Base-by-base conservation (phyloP, 2,797 vertebrate species). In the Cetoscarus ocellatus region DNA sequence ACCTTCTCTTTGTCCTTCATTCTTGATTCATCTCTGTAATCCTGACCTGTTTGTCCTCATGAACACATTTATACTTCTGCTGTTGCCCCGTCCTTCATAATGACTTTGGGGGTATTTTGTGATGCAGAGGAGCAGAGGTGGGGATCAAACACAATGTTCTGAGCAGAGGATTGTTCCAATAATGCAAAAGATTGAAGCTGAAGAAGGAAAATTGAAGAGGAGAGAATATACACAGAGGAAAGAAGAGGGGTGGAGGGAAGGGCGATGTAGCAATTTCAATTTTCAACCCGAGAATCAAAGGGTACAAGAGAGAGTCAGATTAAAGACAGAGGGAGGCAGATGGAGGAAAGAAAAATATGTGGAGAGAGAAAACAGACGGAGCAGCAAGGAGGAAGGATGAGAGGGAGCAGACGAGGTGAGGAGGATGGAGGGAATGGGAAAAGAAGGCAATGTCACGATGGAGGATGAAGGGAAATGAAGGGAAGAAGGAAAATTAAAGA, bases 281-380 rank as follows among this genome's bases (percentile, higher is more conserved):
- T 61, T 69, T 27, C 43, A 48, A 50, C 58, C 5, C 44, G 47
- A 50, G 75, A 73, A 83, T 78, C 66, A 69, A 83, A 79, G 38
- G 5, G 3, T 67, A 36, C 38, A 45, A 70, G 52, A 34, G 9
- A 8, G 59, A 80, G 38, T 0, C 36, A 72, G 67, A 73, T 61
- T 67, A 74, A 83, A 72, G 80, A 68, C 3, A 14, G 63, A 42
- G 56, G 55, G 27, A 51, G 35, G 47, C 36, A 7, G 57, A 50
- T 0, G 0, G 47, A 55, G 15, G 34, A 35, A 8, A 38, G 75
- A 52, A 72, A 70, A 70, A 57, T 53, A 82, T 72, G 44, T 10
- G 6, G 42, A 50, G 51, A 17, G 17, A 57, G 38, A 65, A 56
- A 40, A 17, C 27, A 51, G 12, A 63, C 27, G 10, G 47, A 52